Conservation (phyloP, 1,140 invertebrate genomes). For the Pomacea maculata region DNA sequence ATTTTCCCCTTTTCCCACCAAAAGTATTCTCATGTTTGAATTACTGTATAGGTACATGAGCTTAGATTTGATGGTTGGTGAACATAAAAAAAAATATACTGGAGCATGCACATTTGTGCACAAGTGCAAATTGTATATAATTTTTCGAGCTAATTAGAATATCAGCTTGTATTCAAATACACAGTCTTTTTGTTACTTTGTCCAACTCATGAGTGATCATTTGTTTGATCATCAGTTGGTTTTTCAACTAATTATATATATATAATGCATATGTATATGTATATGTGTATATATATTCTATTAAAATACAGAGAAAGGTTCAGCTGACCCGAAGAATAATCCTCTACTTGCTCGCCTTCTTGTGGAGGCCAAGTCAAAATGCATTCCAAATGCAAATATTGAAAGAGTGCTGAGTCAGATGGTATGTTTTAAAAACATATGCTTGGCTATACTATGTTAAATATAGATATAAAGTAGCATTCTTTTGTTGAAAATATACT, state of each 20-base stretch:
- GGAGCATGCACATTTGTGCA: background rate
- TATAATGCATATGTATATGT: no score
- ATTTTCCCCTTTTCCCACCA: background rate
- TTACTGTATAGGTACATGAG: background rate
- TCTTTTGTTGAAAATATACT: no score
- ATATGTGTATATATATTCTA: background rate
- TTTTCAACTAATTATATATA: no score
- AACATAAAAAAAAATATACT: background rate
- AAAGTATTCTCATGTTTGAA: background rate
- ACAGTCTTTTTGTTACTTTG: no score
- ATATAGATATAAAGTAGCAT: no score
- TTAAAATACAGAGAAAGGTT: conserved; percentile 14
- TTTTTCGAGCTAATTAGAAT: no score
- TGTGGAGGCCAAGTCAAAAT: conserved; percentile 10
- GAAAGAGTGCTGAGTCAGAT: conserved; percentile 12
- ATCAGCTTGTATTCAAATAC: no score
- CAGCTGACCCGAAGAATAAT: conserved; percentile 12
- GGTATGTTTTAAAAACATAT: background rate
- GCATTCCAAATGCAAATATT: conserved; percentile 13
- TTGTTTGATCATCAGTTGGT: no score
- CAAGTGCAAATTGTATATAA: no score
- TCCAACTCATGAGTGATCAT: no score
- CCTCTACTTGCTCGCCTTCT: conserved; percentile 11
- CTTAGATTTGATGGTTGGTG: background rate
- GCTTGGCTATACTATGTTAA: no score